Conservation (phyloP, 2,888 invertebrate genomes). For the Clusia tigrina region DNA sequence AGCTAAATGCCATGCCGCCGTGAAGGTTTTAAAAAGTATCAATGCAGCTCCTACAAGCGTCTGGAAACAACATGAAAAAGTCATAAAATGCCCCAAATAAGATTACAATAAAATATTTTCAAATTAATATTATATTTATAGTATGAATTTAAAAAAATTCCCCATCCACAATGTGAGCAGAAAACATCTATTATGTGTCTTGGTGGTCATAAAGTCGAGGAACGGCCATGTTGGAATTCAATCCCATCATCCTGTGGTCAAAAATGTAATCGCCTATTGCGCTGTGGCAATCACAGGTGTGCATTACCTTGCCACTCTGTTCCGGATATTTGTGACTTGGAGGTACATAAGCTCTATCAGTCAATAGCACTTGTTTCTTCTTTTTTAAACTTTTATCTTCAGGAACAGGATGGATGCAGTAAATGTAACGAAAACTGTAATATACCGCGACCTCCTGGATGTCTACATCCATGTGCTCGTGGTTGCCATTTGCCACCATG, state of each 20-base stretch:
- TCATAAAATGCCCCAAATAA: slow-evolving; percentile 28
- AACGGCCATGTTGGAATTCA: slow-evolving; percentile 76
- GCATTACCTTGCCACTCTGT: slow-evolving; percentile 75
- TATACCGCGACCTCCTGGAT: slow-evolving; percentile 75
- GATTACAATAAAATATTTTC: not conserved
- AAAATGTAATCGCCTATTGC: slow-evolving; percentile 74
- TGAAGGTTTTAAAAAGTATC: slow-evolving; percentile 66
- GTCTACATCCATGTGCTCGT: slow-evolving; percentile 76
- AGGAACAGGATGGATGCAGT: slow-evolving; percentile 67
- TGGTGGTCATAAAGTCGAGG: slow-evolving; percentile 75
- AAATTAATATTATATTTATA: slow-evolving; percentile 28
- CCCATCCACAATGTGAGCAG: slow-evolving; percentile 77
- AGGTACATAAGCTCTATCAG: slow-evolving; percentile 56
- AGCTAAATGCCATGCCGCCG: slow-evolving; percentile 78
- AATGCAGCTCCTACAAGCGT: slow-evolving; percentile 19
- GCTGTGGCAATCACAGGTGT: slow-evolving; percentile 84
- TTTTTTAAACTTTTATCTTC: slow-evolving; percentile 39
- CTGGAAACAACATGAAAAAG: slow-evolving; percentile 40
- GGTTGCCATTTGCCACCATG: slow-evolving; percentile 80
- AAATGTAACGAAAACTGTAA: slow-evolving; percentile 70
- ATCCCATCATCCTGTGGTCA: slow-evolving; percentile 79
- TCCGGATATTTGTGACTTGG: slow-evolving; percentile 65
- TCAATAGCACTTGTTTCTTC: not conserved
- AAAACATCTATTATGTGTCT: slow-evolving; percentile 77
- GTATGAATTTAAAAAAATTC: slow-evolving; percentile 67